Evolutionary conservation across 2,113 vertebrate genomes (phyloP).

Genomic region (Piprites chloris): DNA sequence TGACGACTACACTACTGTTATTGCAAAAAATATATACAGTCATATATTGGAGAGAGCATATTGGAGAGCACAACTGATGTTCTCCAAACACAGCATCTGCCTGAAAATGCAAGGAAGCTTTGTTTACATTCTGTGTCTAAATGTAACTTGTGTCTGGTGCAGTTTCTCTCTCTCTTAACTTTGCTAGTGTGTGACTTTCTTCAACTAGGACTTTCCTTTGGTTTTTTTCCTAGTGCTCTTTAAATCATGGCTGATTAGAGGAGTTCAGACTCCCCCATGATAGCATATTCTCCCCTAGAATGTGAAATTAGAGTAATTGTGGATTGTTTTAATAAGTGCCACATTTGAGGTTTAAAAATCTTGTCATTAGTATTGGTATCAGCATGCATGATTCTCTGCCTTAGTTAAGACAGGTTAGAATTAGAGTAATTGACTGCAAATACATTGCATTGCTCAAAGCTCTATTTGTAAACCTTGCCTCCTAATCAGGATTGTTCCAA

Average conservation of each 20-base stretch:
- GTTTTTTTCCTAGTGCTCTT: slow-evolving; percentile 2
- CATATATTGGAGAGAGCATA: background rate
- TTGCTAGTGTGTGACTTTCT: background rate
- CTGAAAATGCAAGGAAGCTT: background rate
- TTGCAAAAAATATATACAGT: background rate
- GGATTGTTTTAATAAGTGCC: slow-evolving; percentile 12
- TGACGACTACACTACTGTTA: background rate
- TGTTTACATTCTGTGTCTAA: background rate
- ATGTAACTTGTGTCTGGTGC: background rate
- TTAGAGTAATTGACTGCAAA: slow-evolving; percentile 28
- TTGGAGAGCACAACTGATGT: background rate
- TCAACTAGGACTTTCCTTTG: background rate
- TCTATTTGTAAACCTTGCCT: slow-evolving; percentile 31
- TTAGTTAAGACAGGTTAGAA: background rate
- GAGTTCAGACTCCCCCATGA: background rate
- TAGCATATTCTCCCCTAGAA: background rate
- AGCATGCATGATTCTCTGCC: background rate
- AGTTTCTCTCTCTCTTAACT: background rate
- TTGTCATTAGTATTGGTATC: background rate
- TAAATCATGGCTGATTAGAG: slow-evolving; percentile 20
- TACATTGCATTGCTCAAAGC: background rate
- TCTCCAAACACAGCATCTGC: background rate
- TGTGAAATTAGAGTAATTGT: background rate
- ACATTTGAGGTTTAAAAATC: background rate
- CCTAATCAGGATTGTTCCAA: background rate